phyloP scores from a whole-genome alignment of 1,140 invertebrate species.

The Drosophila micromelanica region DNA sequence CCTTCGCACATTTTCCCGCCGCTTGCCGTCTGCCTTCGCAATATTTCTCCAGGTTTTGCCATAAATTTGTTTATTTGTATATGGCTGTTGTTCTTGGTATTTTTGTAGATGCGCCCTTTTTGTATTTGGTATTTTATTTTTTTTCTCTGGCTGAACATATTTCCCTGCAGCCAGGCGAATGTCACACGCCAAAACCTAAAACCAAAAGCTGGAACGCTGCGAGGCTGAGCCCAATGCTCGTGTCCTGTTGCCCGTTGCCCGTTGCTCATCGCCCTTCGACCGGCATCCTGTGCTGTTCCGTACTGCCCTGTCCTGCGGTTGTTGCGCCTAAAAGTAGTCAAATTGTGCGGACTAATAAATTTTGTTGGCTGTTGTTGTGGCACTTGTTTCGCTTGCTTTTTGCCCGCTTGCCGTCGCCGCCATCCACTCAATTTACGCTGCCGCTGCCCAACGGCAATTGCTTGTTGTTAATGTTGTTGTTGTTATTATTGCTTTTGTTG shows the following conservation, averaged over 20 bases:
- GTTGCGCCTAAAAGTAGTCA: slow-evolving; percentile 82
- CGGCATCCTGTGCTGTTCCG: slow-evolving; percentile 18
- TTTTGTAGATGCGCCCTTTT: slow-evolving; percentile 37
- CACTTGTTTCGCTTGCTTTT: slow-evolving; percentile 65
- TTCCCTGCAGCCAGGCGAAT: slow-evolving; percentile 56
- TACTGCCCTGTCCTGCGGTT: slow-evolving; percentile 60
- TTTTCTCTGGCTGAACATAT: slow-evolving; percentile 70
- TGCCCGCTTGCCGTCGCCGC: slow-evolving; percentile 11
- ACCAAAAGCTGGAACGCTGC: slow-evolving; percentile 30
- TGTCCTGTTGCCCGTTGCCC: neutral
- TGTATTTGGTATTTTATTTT: slow-evolving; percentile 30
- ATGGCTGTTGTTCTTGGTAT: slow-evolving; percentile 36
- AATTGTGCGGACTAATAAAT: slow-evolving; percentile 82
- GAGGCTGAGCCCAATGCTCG: slow-evolving; percentile 39
- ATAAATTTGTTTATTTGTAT: slow-evolving; percentile 80
- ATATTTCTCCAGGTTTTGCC: slow-evolving; percentile 77
- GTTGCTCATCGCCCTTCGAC: neutral
- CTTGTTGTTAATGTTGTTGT: slow-evolving; percentile 26
- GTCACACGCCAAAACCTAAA: slow-evolving; percentile 55
- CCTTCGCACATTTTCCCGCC: slow-evolving; percentile 2
- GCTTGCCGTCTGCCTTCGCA: slow-evolving; percentile 50
- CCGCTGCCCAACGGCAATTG: slow-evolving; percentile 72
- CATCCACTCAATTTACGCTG: slow-evolving; percentile 66
- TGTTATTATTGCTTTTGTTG: slow-evolving; percentile 44
- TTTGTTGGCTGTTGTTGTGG: slow-evolving; percentile 76